These are phyloP conservation scores for Drosophila kepulauana DNA, from an alignment of 1,140 invertebrate genomes.

Conservation along the genomic window DNA sequence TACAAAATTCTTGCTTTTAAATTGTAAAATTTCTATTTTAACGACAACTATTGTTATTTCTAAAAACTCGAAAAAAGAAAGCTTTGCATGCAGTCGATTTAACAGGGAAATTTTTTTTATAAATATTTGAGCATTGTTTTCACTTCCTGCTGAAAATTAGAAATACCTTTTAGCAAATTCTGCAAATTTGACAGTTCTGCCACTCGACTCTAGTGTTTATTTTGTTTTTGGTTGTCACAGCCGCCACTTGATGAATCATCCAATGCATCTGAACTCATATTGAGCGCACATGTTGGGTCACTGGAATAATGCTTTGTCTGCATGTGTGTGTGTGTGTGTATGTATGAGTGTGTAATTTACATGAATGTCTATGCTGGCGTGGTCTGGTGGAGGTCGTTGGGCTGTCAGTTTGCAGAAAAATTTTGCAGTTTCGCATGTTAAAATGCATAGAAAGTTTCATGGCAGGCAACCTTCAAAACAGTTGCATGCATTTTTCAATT, in stretches of 20 bases:
- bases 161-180: slow-evolving; percentile 30
- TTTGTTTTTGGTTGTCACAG: slow-evolving; percentile 2
- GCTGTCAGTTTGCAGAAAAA: slow-evolving; percentile 58
- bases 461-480: slow-evolving; percentile 75
- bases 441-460: slow-evolving; percentile 34
- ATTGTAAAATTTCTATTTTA: too few species aligned
- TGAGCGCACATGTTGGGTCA: slow-evolving; percentile 31
- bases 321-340: background rate
- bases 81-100: background rate
- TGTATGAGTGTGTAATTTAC: slow-evolving; percentile 60
- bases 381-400: slow-evolving; percentile 68
- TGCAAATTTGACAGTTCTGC: background rate
- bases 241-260: slow-evolving; percentile 39
- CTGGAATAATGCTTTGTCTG: slow-evolving; percentile 26
- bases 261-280: slow-evolving; percentile 34
- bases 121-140: slow-evolving; percentile 8
- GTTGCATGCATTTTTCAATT: slow-evolving; percentile 82
- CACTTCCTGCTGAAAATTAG: slow-evolving; percentile 9
- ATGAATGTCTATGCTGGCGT: slow-evolving; percentile 66
- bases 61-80: background rate
- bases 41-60: too few species aligned
- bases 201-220: background rate
- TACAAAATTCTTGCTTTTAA: too few species aligned
- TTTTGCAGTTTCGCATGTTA: slow-evolving; percentile 43
- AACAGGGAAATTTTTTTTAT: background rate